Base-by-base conservation (phyloP, 2,888 invertebrate species). In the Bedellia somnulentella region DNA sequence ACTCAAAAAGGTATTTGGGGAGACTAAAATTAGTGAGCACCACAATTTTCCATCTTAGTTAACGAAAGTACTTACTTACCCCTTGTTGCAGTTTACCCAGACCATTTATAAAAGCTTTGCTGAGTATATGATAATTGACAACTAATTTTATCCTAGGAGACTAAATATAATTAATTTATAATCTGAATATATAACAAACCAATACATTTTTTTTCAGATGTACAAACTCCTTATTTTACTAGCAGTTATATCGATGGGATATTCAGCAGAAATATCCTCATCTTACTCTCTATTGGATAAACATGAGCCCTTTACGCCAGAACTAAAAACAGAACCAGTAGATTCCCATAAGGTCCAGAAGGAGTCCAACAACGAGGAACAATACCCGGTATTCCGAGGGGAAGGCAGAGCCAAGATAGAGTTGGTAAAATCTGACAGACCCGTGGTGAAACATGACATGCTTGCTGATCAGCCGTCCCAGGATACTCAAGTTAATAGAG, bases 401-500 rank as follows among this genome's bases (percentile, higher is more conserved):
- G 59, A 55, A 40, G 61, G 56, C 9, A 47, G 70, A 32, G 61
- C 56, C 1, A 53, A 55, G 33, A 54, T 66, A 18, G 54, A 60
- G 37, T 61, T 60, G 27, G 62, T 66, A 1, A 56, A 51, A 29
- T 39, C 67, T 1, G 41, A 36, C 10, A 57, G 56, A 5, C 52
- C 60, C 2, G 49, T 59, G 11, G 51, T 60, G 2, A 64, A 59
- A 32, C 57, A 68, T 41, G 67, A 66, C n/a, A 70, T 73, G 70
- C 32, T 73, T 12, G 55, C 64, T 13, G 73, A 75, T 35, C 62
- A 67, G 34, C 58, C 67, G 3, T 36, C 33, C 14, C 8, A 16
- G 10, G 6, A 11, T 27, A 15, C 35, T 15, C 26, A 26, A 40
- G 45, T 59, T n/a, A 62, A 62, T 22, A 57, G 59, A 55, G 42